A percentile compares a stretch with the other conserved stretches of the same genome.
Conservation (phyloP, 1,140 invertebrate species). For the Temnothorax curvispinosus region DNA sequence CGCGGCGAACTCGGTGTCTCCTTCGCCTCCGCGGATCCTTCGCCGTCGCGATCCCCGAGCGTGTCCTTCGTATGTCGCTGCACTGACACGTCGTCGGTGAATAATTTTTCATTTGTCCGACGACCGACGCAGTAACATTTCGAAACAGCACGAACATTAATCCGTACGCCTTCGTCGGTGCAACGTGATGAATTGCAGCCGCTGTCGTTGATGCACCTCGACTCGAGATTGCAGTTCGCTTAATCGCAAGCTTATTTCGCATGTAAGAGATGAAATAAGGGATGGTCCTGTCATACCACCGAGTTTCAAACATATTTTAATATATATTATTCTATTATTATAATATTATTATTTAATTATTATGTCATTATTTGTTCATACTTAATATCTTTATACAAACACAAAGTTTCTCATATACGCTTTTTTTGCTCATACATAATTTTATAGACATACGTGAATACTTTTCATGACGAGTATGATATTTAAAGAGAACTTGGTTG, state of each 20-base stretch:
- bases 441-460: not conserved
- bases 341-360: not conserved
- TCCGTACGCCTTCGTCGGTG: conserved; percentile 35
- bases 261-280: not conserved
- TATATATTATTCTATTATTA: not conserved
- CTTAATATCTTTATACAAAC: not conserved
- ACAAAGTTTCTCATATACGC: not conserved
- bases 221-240: conserved; percentile 31
- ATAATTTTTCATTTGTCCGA: conserved; percentile 49
- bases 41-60: not conserved
- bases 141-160: conserved; percentile 45
- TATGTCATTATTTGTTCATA: not conserved
- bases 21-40: conserved; percentile 3
- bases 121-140: conserved; percentile 31
- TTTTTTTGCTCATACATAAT: not conserved
- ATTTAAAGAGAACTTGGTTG: not conserved
- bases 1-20: conserved; percentile 16
- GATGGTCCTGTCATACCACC: conserved; percentile 6
- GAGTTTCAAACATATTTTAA: not conserved
- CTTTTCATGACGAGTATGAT: not conserved
- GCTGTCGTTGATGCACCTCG: conserved; percentile 34
- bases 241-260: conserved; percentile 37
- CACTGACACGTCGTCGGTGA: conserved; percentile 22
- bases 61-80: conserved; percentile 45
- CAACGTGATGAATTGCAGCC: conserved; percentile 39